Conservation (phyloP, 2,888 invertebrate species). For the Nebria brevicollis region DNA sequence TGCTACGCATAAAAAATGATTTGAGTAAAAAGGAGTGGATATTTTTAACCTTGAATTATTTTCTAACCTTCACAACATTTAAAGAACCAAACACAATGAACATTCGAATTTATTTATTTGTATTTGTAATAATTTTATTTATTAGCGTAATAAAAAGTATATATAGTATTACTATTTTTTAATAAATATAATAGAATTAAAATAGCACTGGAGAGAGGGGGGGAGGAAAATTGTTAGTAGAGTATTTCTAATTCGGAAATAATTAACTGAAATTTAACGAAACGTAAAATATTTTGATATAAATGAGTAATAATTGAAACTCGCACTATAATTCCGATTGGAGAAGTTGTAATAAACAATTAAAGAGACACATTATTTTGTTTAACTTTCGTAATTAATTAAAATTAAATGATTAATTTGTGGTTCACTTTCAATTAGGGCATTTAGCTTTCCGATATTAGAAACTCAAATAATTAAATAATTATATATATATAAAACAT, state of each 20-base stretch:
- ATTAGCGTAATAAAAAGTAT: too few relatives aligned
- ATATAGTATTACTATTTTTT: background rate
- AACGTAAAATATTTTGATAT: background rate
- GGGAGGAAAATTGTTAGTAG: too few relatives aligned
- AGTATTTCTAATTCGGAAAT: too few relatives aligned
- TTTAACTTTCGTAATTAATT: conserved; percentile 14
- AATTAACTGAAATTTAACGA: background rate
- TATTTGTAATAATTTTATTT: background rate
- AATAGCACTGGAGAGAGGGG: too few relatives aligned
- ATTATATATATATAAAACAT: background rate
- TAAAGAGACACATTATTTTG: conserved; percentile 3
- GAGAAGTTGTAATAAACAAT: background rate
- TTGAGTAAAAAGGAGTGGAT: background rate
- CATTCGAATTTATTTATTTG: background rate
- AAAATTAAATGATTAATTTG: background rate
- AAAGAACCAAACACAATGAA: conserved; percentile 4
- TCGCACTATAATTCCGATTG: background rate
- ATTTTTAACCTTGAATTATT: conserved; percentile 2
- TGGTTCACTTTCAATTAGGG: conserved; percentile 10
- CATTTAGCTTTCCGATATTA: conserved; percentile 17
- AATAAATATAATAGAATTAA: too few relatives aligned
- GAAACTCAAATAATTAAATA: background rate
- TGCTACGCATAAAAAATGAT: background rate
- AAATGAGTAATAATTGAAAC: background rate
- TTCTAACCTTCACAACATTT: background rate